A percentile compares a stretch with the other conserved stretches of the same genome.
Conservation (phyloP, 2,113 vertebrate genomes). For the Ceyx melanurus region DNA sequence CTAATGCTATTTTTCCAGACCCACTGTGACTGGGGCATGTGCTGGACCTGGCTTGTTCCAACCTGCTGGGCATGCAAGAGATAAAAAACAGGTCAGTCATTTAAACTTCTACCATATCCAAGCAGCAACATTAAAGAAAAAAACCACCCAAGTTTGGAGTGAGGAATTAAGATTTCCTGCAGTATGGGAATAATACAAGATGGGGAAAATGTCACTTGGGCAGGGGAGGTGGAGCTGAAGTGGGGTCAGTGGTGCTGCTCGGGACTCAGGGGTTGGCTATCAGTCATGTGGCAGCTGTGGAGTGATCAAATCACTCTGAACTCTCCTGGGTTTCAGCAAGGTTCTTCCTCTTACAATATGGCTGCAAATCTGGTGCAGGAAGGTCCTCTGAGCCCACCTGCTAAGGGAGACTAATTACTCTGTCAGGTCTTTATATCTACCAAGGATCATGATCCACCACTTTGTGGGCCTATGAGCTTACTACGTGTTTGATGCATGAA, state of each 20-base stretch:
- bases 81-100: not conserved
- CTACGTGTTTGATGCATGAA: not conserved
- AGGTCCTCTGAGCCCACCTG: not conserved
- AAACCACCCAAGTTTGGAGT: fast-evolving
- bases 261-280: fast-evolving
- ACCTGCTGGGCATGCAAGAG: not conserved
- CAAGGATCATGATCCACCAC: not conserved
- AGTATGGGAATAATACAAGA: not conserved
- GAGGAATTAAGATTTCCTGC: not conserved
- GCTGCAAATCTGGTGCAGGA: not conserved
- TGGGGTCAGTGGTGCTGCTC: fast-evolving
- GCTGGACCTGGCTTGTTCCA: not conserved
- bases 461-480: fast-evolving
- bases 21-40: not conserved
- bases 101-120: not conserved
- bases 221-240: not conserved
- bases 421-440: not conserved
- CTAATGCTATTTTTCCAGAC: not conserved
- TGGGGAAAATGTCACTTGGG: not conserved
- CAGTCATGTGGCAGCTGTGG: not conserved
- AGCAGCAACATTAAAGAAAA: not conserved
- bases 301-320: fast-evolving
- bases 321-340: not conserved
- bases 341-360: not conserved
- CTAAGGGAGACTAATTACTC: not conserved